Conservation (phyloP, 2,797 vertebrate species). For the Tenualosa thibaudeaui region DNA sequence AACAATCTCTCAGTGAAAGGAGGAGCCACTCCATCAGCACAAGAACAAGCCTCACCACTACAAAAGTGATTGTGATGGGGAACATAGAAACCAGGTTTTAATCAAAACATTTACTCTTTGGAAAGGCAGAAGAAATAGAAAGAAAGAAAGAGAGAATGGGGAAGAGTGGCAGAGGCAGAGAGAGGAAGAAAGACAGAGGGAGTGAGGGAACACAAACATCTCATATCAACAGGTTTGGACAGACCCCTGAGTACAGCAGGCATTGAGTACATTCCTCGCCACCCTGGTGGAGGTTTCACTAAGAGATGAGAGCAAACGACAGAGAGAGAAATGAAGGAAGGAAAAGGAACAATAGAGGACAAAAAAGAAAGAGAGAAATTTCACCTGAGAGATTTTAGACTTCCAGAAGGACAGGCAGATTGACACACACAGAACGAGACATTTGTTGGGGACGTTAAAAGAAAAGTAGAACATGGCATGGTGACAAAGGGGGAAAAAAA, state of each 20-base stretch:
- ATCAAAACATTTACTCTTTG: constrained; percentile 74
- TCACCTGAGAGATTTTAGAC: not conserved
- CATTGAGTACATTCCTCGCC: constrained; percentile 57
- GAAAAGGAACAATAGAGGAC: not conserved
- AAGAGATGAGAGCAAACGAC: constrained; percentile 43
- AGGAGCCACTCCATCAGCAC: constrained; percentile 70
- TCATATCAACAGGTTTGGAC: constrained; percentile 69
- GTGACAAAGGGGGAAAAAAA: too few relatives aligned
- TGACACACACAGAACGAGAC: not conserved
- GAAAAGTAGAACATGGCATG: not conserved
- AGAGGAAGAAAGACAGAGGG: constrained; percentile 44
- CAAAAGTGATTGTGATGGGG: constrained; percentile 72
- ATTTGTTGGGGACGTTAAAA: not conserved
- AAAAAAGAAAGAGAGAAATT: not conserved
- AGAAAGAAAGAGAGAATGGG: constrained; percentile 47
- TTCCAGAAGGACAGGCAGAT: not conserved
- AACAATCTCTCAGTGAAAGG: constrained; percentile 55
- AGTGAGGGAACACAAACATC: constrained; percentile 61
- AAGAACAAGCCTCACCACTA: constrained; percentile 64
- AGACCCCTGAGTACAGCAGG: constrained; percentile 52
- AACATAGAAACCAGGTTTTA: constrained; percentile 76
- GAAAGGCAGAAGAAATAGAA: constrained; percentile 37
- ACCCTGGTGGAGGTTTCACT: constrained; percentile 63
- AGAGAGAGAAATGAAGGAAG: not conserved
- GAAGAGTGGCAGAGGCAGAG: constrained; percentile 27